Percentiles rank a stretch among this genome's conserved stretches.
Evolutionary conservation across 2,797 vertebrate genomes (phyloP).

Genomic region (Remorina albescens): DNA sequence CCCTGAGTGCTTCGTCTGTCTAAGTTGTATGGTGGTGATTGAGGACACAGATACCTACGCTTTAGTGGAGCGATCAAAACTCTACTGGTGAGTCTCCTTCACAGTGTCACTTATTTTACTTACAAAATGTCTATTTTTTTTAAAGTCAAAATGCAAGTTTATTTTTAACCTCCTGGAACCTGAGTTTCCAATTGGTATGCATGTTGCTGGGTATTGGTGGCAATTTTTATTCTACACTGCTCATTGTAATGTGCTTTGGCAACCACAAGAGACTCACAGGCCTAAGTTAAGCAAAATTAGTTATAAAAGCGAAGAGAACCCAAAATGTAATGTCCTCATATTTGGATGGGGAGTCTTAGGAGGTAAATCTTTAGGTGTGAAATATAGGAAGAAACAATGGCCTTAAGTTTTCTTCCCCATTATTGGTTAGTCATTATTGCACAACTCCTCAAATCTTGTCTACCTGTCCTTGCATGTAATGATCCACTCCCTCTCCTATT

Average conservation of each 20-base stretch:
- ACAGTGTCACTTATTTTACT: background rate
- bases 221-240: too few relatives aligned
- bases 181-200: too few relatives aligned
- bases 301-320: too few relatives aligned
- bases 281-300: too few relatives aligned
- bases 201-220: too few relatives aligned
- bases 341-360: too few relatives aligned
- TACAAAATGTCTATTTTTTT: background rate
- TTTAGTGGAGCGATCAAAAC: slow-evolving; percentile 92
- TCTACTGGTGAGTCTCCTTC: slow-evolving; percentile 92
- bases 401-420: background rate
- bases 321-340: too few relatives aligned
- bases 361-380: too few relatives aligned
- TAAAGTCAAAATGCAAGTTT: background rate
- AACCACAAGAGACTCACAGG: too few relatives aligned
- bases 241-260: too few relatives aligned
- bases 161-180: too few relatives aligned
- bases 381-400: background rate
- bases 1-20: slow-evolving; percentile 97
- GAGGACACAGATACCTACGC: slow-evolving; percentile 95
- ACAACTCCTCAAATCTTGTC: background rate
- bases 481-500: slow-evolving; percentile 27
- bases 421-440: background rate
- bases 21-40: slow-evolving; percentile 96
- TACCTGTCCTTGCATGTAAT: background rate